These are phyloP conservation scores for Agrenia bidenticulata DNA, from an alignment of 2,888 invertebrate species.

Conservation along the genomic window DNA sequence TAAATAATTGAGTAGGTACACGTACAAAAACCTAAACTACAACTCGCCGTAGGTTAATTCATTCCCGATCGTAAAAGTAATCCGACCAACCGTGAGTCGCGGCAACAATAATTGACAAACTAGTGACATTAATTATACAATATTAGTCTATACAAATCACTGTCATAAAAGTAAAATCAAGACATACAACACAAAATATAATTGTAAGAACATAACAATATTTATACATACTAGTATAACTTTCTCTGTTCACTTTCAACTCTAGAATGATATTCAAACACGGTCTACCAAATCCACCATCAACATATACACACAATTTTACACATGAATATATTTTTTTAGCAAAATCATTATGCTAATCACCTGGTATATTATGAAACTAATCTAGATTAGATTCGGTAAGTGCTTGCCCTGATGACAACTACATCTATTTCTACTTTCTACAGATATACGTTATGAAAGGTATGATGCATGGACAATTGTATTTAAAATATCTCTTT, in stretches of 20 bases:
- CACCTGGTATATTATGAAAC: too few species aligned
- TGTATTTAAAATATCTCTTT: too few species aligned
- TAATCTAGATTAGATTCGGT: too few species aligned
- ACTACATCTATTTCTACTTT: too few species aligned
- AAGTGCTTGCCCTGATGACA: too few species aligned
- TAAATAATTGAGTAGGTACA: constrained; percentile 19
- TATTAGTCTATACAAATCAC: constrained; percentile 14
- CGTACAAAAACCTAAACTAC: constrained; percentile 7
- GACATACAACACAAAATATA: constrained; percentile 1
- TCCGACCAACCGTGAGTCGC: not conserved
- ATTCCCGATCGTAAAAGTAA: not conserved
- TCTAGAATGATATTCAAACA: not conserved
- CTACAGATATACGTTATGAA: too few species aligned
- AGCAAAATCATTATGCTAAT: not conserved
- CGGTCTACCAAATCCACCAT: too few species aligned
- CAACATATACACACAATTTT: too few species aligned
- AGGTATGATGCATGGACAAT: too few species aligned
- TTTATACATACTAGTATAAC: not conserved
- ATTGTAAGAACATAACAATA: not conserved
- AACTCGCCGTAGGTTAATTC: not conserved
- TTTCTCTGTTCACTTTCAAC: not conserved
- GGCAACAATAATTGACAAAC: not conserved
- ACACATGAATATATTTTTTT: too few species aligned
- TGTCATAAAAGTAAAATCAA: constrained; percentile 14
- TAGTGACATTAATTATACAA: not conserved